Percentiles rank a stretch among this genome's conserved stretches.
phyloP scores from a whole-genome alignment of 2,797 vertebrate genomes.

The Peromyscus nudipes region DNA sequence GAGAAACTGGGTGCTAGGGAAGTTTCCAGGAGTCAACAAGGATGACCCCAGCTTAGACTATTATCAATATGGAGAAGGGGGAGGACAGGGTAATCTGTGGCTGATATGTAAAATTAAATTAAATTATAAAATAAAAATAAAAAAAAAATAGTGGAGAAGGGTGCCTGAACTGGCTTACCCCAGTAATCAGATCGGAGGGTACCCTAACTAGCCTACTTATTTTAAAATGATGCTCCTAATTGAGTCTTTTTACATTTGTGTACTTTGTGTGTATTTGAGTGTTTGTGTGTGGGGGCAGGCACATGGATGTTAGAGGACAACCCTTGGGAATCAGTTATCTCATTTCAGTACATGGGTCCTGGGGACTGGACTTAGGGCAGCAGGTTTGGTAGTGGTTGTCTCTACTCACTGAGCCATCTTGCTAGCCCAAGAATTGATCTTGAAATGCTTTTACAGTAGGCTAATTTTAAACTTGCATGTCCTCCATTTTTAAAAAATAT shows the following conservation, averaged over 20 bases:
- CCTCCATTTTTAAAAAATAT: neutral
- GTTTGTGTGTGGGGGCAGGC: too few species aligned
- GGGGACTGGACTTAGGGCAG: neutral
- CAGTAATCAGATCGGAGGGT: too few species aligned
- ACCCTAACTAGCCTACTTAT: conserved; percentile 20
- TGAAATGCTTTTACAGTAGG: neutral
- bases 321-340: neutral
- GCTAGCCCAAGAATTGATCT: neutral
- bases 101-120: too few species aligned
- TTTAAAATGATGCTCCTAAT: conserved; percentile 37
- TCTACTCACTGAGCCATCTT: neutral
- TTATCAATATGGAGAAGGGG: too few species aligned
- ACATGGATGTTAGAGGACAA: neutral
- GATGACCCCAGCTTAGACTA: too few species aligned
- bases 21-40: too few species aligned
- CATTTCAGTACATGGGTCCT: neutral
- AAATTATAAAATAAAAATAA: too few species aligned
- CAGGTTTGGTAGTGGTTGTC: neutral
- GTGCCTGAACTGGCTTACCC: too few species aligned
- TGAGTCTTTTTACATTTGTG: neutral
- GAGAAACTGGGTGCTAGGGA: too few species aligned
- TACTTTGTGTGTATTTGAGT: neutral
- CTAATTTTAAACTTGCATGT: neutral
- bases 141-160: too few species aligned
- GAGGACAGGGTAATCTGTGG: too few species aligned